Evolutionary conservation across 1,140 invertebrate species (phyloP), one percentile per base, ranked within the genome.

Genomic region (Atta texana): DNA sequence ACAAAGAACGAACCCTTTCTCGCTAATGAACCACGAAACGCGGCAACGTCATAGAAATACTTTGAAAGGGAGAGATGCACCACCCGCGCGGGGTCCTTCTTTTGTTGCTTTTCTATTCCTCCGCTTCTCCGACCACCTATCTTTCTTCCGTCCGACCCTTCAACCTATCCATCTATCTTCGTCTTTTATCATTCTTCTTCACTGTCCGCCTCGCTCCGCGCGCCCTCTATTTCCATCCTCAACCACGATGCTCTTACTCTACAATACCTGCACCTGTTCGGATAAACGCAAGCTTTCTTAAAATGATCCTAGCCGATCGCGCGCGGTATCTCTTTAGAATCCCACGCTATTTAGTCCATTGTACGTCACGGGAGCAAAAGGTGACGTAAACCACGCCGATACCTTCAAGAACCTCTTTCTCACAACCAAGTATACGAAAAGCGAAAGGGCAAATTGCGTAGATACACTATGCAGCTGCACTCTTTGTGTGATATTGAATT

Each of bases 21-120:
- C 90, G 34, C 90, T 91, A 91, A 91, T 91, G 90, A 91, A 91
- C 90, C 88, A 91, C 90, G 90, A 91, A 91, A 91, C 88, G 90
- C 81, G 82, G 90, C 85, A 89, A 89, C 90, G 90, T 91, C 90
- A 91, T 91, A 91, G 90, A 91, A 91, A 91, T 91, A 85, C 88
- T 76, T 86, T 89, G 90, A 91, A 91, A 91, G 74, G 39, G 74
- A 53, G 88, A 91, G 80, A 75, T 81, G 87, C 69, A 77, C 77
- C 66, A 63, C 49, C 78, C 39, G 66, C 78, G 34, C 78, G 66
- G 31, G 31, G 31, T 16, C 3, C 34, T 74, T 89, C 90, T 89
- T 91, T 91, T 91, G 87, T 90, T 81, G 71, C 81, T 31, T 57
- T 44, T 39, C 61, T 49, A 31, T 34, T 44, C 69, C 21, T 3